Evolutionary conservation across 2,113 vertebrate genomes (phyloP).

Genomic region (Callochromis pleurospilus): DNA sequence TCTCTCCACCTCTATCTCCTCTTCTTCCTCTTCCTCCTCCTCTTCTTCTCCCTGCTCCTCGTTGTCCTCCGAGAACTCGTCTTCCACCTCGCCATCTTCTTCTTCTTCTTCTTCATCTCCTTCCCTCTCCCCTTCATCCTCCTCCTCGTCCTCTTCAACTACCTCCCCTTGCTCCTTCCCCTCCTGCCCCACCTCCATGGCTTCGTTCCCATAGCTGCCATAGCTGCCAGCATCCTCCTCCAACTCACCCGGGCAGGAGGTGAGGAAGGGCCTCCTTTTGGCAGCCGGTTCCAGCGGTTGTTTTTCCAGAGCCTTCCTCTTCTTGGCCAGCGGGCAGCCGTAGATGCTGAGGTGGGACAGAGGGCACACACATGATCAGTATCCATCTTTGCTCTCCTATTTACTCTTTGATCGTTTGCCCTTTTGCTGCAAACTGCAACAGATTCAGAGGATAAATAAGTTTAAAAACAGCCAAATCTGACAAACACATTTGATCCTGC

Average conservation of each 20-base stretch:
- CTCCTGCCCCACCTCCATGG: constrained; percentile 59
- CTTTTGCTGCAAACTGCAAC: neutral
- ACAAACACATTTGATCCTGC: neutral
- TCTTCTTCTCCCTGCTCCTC: constrained; percentile 56
- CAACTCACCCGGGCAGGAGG: constrained; percentile 61
- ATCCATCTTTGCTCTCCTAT: constrained; percentile 8
- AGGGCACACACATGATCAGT: neutral
- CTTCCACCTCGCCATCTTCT: constrained; percentile 59
- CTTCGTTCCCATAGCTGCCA: constrained; percentile 78
- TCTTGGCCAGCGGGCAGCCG: constrained; percentile 96
- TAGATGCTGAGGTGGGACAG: constrained; percentile 79
- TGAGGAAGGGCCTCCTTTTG: constrained; percentile 82
- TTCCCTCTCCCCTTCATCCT: constrained; percentile 26
- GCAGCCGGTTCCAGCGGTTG: constrained; percentile 87
- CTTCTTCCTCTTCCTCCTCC: constrained; percentile 43
- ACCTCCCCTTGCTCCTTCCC: constrained; percentile 43
- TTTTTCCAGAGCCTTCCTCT: constrained; percentile 92
- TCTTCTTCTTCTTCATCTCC: constrained; percentile 49
- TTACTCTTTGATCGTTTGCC: neutral
- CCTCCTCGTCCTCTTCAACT: constrained; percentile 50
- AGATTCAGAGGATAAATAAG: neutral
- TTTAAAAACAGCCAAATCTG: neutral
- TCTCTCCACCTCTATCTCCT: constrained; percentile 32
- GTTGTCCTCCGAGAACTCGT: constrained; percentile 62
- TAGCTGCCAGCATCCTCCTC: constrained; percentile 69